These are phyloP conservation scores for Machimus rusticus DNA, from an alignment of 2,888 invertebrate genomes.

Conservation along the genomic window DNA sequence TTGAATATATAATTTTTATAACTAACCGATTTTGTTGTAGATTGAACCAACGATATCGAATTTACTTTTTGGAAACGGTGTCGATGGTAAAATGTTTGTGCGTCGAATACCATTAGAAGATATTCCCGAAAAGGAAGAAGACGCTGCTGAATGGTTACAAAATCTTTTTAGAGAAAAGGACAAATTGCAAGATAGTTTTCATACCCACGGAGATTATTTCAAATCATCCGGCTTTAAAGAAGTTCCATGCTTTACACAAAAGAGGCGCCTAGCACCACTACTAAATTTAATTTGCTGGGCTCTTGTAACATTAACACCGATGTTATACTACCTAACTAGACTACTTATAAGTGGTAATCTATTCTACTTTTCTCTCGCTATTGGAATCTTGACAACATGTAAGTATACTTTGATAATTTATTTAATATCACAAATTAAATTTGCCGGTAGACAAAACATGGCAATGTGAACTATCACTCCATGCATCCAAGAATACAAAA, in stretches of 20 bases:
- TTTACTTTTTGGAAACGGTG: conserved; percentile 75
- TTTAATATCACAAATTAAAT: background rate
- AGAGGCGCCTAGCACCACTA: conserved; percentile 72
- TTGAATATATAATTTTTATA: background rate
- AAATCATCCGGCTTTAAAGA: conserved; percentile 75
- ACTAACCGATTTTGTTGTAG: conserved; percentile 53
- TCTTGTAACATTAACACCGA: conserved; percentile 72
- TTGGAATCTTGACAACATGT: conserved; percentile 78
- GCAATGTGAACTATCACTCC: background rate
- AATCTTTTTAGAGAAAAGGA: conserved; percentile 84
- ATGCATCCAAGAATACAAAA: background rate
- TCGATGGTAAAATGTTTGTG: conserved; percentile 79
- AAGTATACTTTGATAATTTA: conserved; percentile 64
- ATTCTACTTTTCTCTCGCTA: conserved; percentile 72
- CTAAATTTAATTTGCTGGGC: conserved; percentile 79
- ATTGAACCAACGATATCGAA: conserved; percentile 80
- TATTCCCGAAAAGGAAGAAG: conserved; percentile 76
- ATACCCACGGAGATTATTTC: conserved; percentile 75
- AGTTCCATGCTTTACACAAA: conserved; percentile 67
- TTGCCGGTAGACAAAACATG: background rate
- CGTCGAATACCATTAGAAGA: conserved; percentile 82
- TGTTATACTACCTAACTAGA: conserved; percentile 73
- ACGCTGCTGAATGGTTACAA: conserved; percentile 82
- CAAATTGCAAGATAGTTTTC: conserved; percentile 62
- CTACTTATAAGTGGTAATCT: conserved; percentile 77